Percentiles rank a stretch among this genome's conserved stretches.
phyloP scores from a whole-genome alignment of 2,797 vertebrate genomes.

The Eulemur coronatus region DNA sequence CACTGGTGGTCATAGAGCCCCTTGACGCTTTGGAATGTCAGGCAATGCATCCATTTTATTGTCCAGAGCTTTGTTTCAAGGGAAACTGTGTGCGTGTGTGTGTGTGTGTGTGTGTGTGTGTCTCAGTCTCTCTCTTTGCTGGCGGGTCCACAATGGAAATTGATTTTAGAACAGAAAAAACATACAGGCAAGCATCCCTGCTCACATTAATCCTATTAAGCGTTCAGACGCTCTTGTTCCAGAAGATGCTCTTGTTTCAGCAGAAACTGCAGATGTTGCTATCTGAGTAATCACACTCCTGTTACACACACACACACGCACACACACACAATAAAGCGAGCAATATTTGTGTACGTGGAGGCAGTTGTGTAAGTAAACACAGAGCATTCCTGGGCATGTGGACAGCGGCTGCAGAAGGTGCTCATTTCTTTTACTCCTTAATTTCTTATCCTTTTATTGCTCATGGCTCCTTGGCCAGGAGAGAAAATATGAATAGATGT shows the following conservation, averaged over 20 bases:
- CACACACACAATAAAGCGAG: not conserved
- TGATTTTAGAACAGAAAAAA: not conserved
- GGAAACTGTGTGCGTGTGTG: not conserved
- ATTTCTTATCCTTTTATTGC: not conserved
- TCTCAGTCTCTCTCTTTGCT: not conserved
- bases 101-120: no score
- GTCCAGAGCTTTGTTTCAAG: not conserved
- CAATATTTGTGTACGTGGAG: no score
- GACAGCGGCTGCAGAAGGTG: fast-evolving
- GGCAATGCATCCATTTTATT: not conserved
- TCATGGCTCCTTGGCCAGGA: not conserved
- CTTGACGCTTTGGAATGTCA: fast-evolving
- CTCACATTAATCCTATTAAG: not conserved
- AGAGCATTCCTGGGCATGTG: no score
- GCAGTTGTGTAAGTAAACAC: not conserved
- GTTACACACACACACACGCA: not conserved
- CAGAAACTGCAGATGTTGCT: not conserved
- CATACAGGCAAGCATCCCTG: not conserved
- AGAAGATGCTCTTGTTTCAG: not conserved
- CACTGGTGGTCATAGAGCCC: not conserved
- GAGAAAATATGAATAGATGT: not conserved
- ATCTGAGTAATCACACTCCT: not conserved
- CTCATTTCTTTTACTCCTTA: not conserved
- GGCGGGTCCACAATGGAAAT: not conserved
- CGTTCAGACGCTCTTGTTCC: not conserved